Evolutionary conservation across 2,113 vertebrate species (phyloP).

Genomic region (Rhinopithecus roxellana): DNA sequence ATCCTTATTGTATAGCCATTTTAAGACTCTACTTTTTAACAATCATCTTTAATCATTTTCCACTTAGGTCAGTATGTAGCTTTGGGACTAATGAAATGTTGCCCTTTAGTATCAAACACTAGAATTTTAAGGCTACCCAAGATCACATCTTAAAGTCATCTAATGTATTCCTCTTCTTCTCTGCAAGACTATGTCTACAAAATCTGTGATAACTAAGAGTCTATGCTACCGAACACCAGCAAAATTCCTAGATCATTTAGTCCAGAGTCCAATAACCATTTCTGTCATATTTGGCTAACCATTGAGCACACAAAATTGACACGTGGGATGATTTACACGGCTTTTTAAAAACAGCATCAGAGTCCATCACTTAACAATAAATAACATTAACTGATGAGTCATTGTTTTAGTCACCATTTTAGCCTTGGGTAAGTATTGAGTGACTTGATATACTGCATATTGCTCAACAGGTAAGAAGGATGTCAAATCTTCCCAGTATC

Average conservation of each 20-base stretch:
- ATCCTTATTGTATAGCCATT: neutral
- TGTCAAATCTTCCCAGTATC: neutral
- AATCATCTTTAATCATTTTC: slow-evolving; percentile 1
- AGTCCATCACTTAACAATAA: neutral
- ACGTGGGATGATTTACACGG: neutral
- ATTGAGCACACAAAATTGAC: neutral
- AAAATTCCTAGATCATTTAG: neutral
- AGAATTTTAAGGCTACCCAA: neutral
- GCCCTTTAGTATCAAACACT: neutral
- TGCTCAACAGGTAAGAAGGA: neutral
- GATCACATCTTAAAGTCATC: neutral
- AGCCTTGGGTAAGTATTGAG: neutral
- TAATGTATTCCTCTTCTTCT: neutral
- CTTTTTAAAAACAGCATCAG: neutral
- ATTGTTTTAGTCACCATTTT: neutral
- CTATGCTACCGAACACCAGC: neutral
- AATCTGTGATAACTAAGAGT: neutral
- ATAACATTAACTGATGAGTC: neutral
- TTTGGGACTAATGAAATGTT: neutral
- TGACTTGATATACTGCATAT: neutral
- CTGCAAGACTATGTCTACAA: neutral
- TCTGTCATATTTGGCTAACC: neutral
- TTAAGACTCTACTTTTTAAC: slow-evolving; percentile 4
- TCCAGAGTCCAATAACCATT: neutral
- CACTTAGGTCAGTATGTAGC: neutral